A percentile compares a stretch with the other conserved stretches of the same genome.
Evolutionary conservation across 2,113 vertebrate species (phyloP).

Genomic region (Tyto alba): DNA sequence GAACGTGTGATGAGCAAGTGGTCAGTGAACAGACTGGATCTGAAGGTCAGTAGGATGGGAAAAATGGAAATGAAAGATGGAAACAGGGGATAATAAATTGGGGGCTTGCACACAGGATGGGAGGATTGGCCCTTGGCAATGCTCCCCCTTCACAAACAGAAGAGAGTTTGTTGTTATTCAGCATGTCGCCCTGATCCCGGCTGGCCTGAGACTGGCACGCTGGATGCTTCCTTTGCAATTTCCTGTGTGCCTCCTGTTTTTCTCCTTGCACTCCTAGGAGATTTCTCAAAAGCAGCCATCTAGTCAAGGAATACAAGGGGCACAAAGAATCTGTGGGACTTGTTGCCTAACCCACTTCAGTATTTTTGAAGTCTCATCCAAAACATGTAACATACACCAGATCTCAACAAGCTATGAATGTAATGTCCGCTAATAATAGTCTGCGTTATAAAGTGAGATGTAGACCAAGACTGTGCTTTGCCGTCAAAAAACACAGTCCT

Average conservation of each 20-base stretch:
- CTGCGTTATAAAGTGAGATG: neutral
- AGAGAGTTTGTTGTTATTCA: too few species aligned
- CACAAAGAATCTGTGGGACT: neutral
- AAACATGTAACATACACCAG: neutral
- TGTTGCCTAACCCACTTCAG: neutral
- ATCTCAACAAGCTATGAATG: neutral
- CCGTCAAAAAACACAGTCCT: neutral
- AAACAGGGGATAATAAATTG: too few species aligned
- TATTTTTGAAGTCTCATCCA: neutral
- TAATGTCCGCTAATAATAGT: neutral
- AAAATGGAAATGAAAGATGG: too few species aligned
- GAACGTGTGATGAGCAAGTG: too few species aligned
- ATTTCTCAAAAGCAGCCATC: neutral
- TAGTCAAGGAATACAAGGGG: neutral
- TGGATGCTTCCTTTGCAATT: fast-evolving
- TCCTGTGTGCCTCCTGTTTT: neutral
- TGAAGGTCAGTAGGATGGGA: too few species aligned
- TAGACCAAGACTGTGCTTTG: fast-evolving
- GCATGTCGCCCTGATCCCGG: too few species aligned
- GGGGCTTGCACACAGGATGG: too few species aligned
- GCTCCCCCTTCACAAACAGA: too few species aligned
- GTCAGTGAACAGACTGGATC: too few species aligned
- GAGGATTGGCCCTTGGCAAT: too few species aligned
- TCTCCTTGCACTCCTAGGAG: neutral
- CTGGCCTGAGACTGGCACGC: too few species aligned